Conservation (phyloP, 2,797 vertebrate species). For the Cryptoblepharus egeriae region DNA sequence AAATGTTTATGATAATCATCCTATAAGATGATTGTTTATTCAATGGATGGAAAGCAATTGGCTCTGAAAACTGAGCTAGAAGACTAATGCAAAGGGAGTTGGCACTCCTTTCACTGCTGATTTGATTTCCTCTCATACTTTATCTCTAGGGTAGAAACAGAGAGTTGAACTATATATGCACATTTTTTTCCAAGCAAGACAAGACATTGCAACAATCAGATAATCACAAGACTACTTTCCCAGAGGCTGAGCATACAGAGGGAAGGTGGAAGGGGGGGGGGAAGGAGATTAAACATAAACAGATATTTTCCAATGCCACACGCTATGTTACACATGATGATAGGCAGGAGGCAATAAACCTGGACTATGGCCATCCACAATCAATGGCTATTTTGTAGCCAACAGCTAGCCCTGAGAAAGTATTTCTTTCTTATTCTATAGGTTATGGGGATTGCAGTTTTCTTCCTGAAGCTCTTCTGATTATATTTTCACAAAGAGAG, state of each 20-base stretch:
- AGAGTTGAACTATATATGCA: conserved; percentile 67
- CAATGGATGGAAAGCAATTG: conserved; percentile 86
- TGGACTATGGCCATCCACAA: background rate
- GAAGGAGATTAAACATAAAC: background rate
- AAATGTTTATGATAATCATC: conserved; percentile 99
- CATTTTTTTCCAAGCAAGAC: conserved; percentile 68
- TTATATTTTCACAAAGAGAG: background rate
- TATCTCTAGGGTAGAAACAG: conserved; percentile 77
- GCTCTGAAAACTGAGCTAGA: conserved; percentile 80
- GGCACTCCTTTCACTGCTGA: conserved; percentile 76
- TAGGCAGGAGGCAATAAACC: background rate
- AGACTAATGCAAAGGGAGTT: conserved; percentile 81
- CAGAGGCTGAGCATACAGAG: background rate
- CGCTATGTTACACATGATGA: background rate
- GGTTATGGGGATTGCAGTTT: background rate
- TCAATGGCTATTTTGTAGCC: background rate
- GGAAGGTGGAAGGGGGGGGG: no score
- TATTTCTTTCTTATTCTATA: background rate
- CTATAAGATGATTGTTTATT: conserved; percentile 98
- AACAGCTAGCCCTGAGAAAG: background rate
- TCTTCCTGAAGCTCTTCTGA: background rate
- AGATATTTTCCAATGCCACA: background rate
- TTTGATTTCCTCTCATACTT: conserved; percentile 82
- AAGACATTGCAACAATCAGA: conserved; percentile 40
- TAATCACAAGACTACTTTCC: conserved; percentile 55